These are phyloP conservation scores for Sinopyrophorus schimmeli DNA, from an alignment of 2,888 invertebrate species.

Conservation along the genomic window DNA sequence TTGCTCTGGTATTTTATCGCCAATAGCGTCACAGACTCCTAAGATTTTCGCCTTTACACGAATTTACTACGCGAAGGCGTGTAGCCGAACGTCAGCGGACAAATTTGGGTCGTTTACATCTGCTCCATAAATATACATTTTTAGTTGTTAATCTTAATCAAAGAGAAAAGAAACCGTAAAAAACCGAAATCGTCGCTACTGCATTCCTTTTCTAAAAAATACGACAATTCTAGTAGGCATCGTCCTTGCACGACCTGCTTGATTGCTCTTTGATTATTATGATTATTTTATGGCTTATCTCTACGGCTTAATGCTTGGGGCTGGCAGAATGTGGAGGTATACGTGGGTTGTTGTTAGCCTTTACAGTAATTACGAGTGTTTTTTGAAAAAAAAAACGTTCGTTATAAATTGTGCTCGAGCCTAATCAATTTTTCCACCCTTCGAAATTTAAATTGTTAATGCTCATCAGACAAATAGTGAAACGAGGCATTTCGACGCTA, in stretches of 20 bases:
- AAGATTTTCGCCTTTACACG: conserved; percentile 28
- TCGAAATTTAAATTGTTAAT: background rate
- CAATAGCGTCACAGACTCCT: conserved; percentile 32
- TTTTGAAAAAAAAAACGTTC: too few relatives aligned
- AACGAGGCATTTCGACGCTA: conserved; percentile 15
- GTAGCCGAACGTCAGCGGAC: conserved; percentile 14
- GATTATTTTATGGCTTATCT: conserved; percentile 43
- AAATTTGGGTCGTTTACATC: conserved; percentile 25
- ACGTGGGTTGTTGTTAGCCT: conserved; percentile 17
- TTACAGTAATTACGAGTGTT: conserved; percentile 14
- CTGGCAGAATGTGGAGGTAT: conserved; percentile 6
- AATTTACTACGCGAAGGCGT: conserved; percentile 32
- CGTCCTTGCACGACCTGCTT: conserved; percentile 35
- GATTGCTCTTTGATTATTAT: conserved; percentile 42
- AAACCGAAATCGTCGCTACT: background rate
- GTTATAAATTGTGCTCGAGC: too few relatives aligned
- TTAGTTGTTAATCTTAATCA: background rate
- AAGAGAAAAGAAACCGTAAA: background rate
- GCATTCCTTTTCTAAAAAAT: background rate
- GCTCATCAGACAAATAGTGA: conserved; percentile 19
- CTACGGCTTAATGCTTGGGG: conserved; percentile 29
- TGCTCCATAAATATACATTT: conserved; percentile 11
- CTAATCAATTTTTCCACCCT: background rate
- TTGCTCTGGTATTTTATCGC: conserved; percentile 31
- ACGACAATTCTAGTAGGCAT: conserved; percentile 33